Percentiles rank a stretch among this genome's conserved stretches.
These are phyloP conservation scores for Stichopus chloronotus DNA, from an alignment of 35 echinoderm and acorn worm genomes.

Conservation along the genomic window DNA sequence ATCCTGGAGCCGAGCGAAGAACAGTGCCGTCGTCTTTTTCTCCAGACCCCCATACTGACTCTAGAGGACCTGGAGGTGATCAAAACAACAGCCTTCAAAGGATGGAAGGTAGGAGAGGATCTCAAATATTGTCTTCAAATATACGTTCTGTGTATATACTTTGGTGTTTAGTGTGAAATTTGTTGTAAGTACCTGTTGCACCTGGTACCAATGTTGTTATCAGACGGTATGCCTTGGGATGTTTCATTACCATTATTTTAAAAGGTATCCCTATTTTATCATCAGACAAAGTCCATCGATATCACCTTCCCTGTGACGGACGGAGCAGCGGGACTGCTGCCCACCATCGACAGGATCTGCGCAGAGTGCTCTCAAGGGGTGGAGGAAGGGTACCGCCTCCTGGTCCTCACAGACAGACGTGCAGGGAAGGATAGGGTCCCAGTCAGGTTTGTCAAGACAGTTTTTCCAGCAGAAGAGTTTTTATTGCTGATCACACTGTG, in stretches of 20 bases:
- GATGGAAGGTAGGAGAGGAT: constrained; percentile 80
- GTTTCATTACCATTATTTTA: constrained; percentile 1
- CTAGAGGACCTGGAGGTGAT: constrained; percentile 80
- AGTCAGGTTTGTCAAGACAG: constrained; percentile 56
- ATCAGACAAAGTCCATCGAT: constrained; percentile 88
- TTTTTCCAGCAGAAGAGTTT: not conserved
- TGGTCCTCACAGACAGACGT: constrained; percentile 84
- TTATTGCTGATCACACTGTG: not conserved
- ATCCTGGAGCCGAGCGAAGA: constrained; percentile 90
- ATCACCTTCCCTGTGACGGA: constrained; percentile 76
- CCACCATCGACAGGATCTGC: constrained; percentile 87
- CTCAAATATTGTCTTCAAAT: no score
- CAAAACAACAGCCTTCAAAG: constrained; percentile 71
- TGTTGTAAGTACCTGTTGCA: not conserved
- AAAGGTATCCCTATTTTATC: not conserved
- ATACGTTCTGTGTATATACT: no score
- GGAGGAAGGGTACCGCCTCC: constrained; percentile 77
- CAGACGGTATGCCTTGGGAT: no score
- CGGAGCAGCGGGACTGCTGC: constrained; percentile 76
- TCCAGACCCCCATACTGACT: constrained; percentile 75
- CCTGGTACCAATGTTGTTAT: not conserved
- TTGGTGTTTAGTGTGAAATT: not conserved
- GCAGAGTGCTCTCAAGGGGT: constrained; percentile 71
- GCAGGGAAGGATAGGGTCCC: constrained; percentile 71
- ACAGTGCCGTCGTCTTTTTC: constrained; percentile 84